These are phyloP conservation scores for Campoletis sonorensis DNA, from an alignment of 1,140 invertebrate species.

Conservation along the genomic window DNA sequence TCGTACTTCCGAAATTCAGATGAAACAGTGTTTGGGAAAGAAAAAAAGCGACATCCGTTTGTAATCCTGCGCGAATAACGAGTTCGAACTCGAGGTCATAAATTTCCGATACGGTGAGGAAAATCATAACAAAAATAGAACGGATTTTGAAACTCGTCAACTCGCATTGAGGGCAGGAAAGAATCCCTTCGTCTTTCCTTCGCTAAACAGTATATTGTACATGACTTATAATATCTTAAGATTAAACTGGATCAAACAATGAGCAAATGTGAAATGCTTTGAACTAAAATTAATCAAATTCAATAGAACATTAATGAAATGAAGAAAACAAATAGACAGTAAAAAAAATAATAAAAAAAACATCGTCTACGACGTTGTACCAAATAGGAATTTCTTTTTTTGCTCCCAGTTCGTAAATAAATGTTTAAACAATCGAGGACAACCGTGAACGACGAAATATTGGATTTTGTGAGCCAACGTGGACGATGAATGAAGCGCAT, in stretches of 20 bases:
- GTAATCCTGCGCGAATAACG: neutral
- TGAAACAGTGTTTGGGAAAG: constrained; percentile 30
- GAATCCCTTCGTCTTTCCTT: constrained; percentile 10
- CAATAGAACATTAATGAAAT: neutral
- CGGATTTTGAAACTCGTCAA: neutral
- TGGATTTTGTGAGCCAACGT: no score
- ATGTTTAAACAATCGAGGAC: neutral
- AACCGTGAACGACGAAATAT: neutral
- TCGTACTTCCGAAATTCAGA: neutral
- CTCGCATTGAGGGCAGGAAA: neutral
- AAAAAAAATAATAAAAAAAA: neutral
- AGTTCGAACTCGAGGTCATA: neutral
- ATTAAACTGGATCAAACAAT: neutral
- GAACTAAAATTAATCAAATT: neutral
- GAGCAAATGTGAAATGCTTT: neutral
- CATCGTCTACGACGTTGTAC: neutral
- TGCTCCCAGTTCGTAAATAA: neutral
- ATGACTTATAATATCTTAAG: neutral
- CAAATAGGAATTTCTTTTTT: neutral
- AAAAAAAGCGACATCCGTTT: constrained; percentile 21
- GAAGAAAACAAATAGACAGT: neutral
- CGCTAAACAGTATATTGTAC: neutral
- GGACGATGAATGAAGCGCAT: neutral
- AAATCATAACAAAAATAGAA: neutral
- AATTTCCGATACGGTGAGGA: neutral